Percentiles rank a stretch among this genome's conserved stretches.
phyloP scores from a whole-genome alignment of 2,113 vertebrate species.

The Bubo blakistoni region DNA sequence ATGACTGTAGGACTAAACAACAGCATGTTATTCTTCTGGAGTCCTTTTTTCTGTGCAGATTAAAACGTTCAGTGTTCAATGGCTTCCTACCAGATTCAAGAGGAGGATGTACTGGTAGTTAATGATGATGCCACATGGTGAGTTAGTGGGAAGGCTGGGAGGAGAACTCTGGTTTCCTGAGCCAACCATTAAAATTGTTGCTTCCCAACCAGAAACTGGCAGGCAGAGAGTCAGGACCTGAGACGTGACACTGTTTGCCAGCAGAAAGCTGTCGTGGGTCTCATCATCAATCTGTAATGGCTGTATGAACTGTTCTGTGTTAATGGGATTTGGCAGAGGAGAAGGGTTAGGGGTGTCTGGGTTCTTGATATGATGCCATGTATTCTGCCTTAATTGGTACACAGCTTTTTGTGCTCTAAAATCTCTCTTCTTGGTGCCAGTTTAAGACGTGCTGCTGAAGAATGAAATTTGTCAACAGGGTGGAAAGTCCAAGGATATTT shows the following conservation, averaged over 20 bases:
- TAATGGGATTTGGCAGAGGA: neutral
- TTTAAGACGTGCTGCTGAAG: neutral
- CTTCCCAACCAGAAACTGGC: neutral
- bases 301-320: neutral
- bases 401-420: neutral
- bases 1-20: neutral
- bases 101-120: neutral
- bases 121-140: fast-evolving
- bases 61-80: fast-evolving
- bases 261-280: neutral
- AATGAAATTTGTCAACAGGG: neutral
- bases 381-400: neutral
- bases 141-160: neutral
- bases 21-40: neutral
- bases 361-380: fast-evolving
- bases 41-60: neutral
- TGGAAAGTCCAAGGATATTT: neutral
- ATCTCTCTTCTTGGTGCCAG: neutral
- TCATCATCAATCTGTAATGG: neutral
- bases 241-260: neutral
- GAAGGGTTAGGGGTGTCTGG: neutral
- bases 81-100: neutral
- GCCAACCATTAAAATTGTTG: neutral
- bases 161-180: neutral
- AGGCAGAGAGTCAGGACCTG: neutral